Evolutionary conservation across 1,140 invertebrate species (phyloP).

Genomic region (Diuraphis noxia): DNA sequence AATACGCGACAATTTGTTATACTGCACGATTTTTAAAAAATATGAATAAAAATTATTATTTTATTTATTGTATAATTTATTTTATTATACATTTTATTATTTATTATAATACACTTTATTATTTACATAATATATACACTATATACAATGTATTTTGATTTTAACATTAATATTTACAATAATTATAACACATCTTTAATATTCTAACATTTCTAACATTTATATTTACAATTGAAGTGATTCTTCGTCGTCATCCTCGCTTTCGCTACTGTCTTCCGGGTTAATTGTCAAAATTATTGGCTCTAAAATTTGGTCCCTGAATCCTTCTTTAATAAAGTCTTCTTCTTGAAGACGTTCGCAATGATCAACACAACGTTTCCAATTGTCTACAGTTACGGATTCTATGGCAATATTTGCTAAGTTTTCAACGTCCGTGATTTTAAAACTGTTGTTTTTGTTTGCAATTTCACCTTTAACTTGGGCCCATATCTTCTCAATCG

Average conservation of each 20-base stretch:
- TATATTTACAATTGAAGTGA: neutral
- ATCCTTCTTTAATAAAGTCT: constrained; percentile 11
- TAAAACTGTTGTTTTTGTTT: too few species aligned
- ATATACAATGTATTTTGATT: too few species aligned
- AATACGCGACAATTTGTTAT: too few species aligned
- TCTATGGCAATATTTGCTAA: too few species aligned
- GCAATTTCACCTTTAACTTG: too few species aligned
- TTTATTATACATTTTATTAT: neutral
- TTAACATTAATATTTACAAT: constrained; percentile 12
- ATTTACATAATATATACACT: too few species aligned
- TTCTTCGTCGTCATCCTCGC: neutral
- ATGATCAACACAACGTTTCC: too few species aligned
- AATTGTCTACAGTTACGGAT: too few species aligned
- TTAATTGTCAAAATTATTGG: constrained; percentile 10
- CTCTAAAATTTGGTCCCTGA: constrained; percentile 17
- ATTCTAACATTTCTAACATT: neutral
- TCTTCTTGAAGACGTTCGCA: neutral
- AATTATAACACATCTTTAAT: neutral
- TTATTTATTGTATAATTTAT: neutral
- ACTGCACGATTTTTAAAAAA: too few species aligned
- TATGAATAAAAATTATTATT: too few species aligned
- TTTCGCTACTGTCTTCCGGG: neutral
- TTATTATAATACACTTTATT: neutral
- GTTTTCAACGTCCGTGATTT: too few species aligned
- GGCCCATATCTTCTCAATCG: too few species aligned